Evolutionary conservation across 1,140 invertebrate genomes (phyloP), one percentile per base, ranked within the genome.

Genomic region (Coboldia fuscipes): DNA sequence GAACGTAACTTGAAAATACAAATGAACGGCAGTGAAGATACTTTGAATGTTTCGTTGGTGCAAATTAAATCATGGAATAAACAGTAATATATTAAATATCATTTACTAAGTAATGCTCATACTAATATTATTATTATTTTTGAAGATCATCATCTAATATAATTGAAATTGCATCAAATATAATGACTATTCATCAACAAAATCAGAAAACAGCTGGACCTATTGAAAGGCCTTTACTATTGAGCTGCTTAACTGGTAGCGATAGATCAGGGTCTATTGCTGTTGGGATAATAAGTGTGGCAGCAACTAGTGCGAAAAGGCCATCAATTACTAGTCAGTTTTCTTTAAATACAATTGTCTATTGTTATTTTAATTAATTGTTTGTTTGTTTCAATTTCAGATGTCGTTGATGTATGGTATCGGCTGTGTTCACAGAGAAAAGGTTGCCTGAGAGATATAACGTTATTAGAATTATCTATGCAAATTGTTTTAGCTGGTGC

Each of bases 61-160:
- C 51, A 52, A 41, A 47, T 53, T 1, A 55, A 54, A 30, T 39
- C 48, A 29, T 55, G 52, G 52, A 47, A 47, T 30, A 55, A 55
- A 42, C 45, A 43, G 52, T 54, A 41, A 37, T 22, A 22, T 18
- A 21, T n/a, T 15, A 23, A 22, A 3, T 33, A 12, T 22, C 19
- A 15, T 29, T 22, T 9, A 4, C n/a, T n/a, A n/a, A n/a, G n/a
- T n/a, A n/a, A n/a, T n/a, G n/a, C n/a, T n/a, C n/a, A n/a, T n/a
- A n/a, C n/a, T n/a, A n/a, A n/a, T n/a, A n/a, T n/a, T n/a, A n/a
- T n/a, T n/a, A n/a, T n/a, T n/a, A n/a, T 32, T 21, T 10, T 39
- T 38, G 13, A 24, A 54, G 52, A 26, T 45, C 42, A 6, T 39
- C 47, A 8, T 38, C 46, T n/a, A 46, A 54, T 17, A 28, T 50